phyloP scores from a whole-genome alignment of 1,140 invertebrate genomes.

The Cepaea nemoralis region DNA sequence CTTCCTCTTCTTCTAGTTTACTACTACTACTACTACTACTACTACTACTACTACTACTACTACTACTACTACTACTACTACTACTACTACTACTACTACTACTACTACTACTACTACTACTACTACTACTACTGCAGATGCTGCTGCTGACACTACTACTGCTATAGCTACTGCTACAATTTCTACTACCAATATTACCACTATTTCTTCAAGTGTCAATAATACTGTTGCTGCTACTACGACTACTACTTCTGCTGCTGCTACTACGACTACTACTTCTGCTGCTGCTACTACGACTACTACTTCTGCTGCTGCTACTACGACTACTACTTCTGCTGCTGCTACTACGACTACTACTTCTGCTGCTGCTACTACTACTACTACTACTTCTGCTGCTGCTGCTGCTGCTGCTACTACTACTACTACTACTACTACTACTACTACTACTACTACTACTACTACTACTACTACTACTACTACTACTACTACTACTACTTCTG shows the following conservation, averaged over 20 bases:
- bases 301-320: conserved; percentile 19
- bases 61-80: too few species aligned
- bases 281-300: not conserved
- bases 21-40: too few species aligned
- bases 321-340: conserved; percentile 7
- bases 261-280: too few species aligned
- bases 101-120: too few species aligned
- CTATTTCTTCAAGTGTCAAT: not conserved
- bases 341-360: not conserved
- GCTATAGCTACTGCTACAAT: not conserved
- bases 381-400: not conserved
- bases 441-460: conserved; percentile 21
- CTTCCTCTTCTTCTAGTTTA: too few species aligned
- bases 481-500: too few species aligned
- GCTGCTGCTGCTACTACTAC: conserved; percentile 11
- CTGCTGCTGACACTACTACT: too few species aligned
- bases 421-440: conserved; percentile 12
- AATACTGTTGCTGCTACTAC: conserved; percentile 16
- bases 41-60: too few species aligned
- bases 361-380: too few species aligned
- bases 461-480: conserved; percentile 13
- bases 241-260: too few species aligned
- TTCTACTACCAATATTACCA: not conserved
- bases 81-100: too few species aligned
- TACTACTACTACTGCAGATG: too few species aligned